Conservation (phyloP, 2,797 vertebrate species). For the Anguilla megastoma region DNA sequence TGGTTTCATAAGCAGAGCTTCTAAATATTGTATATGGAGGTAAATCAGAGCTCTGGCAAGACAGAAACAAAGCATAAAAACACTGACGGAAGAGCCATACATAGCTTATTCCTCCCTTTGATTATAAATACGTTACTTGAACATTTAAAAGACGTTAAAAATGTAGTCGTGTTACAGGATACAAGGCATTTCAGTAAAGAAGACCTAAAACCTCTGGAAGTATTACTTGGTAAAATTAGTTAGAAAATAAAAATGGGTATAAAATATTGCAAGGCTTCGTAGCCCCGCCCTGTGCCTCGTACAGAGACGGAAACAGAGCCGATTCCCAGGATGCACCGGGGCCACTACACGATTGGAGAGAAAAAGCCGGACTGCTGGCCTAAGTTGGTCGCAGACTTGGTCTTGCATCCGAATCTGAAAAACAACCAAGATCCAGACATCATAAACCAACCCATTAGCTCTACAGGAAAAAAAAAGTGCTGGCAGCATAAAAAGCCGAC, state of each 20-base stretch:
- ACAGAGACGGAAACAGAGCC: not conserved
- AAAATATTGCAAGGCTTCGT: slow-evolving; percentile 39
- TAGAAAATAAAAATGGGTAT: slow-evolving; percentile 35
- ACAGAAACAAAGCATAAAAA: not conserved
- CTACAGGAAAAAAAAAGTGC: not conserved
- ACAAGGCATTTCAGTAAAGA: slow-evolving; percentile 43
- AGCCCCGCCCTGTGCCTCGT: slow-evolving; percentile 20
- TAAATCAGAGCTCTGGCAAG: not conserved
- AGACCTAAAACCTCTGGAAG: slow-evolving; percentile 46
- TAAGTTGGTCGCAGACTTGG: slow-evolving; percentile 78
- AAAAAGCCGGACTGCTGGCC: slow-evolving; percentile 87
- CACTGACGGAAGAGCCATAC: not conserved
- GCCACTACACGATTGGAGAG: slow-evolving; percentile 87
- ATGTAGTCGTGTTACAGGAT: slow-evolving; percentile 26
- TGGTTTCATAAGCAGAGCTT: not conserved
- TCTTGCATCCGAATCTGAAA: slow-evolving; percentile 89
- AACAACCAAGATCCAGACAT: slow-evolving; percentile 19
- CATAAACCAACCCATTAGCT: slow-evolving; percentile 4
- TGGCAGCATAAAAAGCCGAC: not conserved
- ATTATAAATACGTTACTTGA: slow-evolving; percentile 16
- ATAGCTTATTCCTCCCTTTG: not conserved
- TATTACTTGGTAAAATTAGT: slow-evolving; percentile 25
- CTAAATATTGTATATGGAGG: not conserved
- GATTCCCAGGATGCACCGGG: slow-evolving; percentile 15
- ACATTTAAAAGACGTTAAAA: slow-evolving; percentile 28